Conservation (phyloP, 2,888 invertebrate species). For the Ptychoptera contaminata region DNA sequence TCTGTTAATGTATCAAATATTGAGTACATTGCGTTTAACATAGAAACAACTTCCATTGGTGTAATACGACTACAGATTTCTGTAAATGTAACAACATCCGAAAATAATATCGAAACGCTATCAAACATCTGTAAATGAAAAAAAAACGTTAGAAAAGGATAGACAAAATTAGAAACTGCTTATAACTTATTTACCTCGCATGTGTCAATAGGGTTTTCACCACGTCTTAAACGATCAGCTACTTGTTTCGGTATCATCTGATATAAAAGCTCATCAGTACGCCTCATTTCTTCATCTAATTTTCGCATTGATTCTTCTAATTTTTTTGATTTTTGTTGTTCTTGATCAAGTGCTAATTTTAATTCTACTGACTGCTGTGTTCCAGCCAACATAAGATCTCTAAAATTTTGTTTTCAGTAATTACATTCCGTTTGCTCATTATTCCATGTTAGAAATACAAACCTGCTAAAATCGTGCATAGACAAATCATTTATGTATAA, state of each 20-base stretch:
- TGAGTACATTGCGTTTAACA: constrained; percentile 97
- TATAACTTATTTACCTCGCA: constrained; percentile 58
- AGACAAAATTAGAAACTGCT: neutral
- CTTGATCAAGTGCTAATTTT: constrained; percentile 88
- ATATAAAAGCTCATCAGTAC: constrained; percentile 88
- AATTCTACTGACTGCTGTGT: constrained; percentile 95
- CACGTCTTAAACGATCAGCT: constrained; percentile 79
- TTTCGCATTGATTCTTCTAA: constrained; percentile 93
- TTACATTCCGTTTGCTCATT: neutral
- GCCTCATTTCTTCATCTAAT: constrained; percentile 86
- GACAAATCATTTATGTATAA: constrained; percentile 95
- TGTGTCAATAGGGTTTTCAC: constrained; percentile 92
- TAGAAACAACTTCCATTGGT: constrained; percentile 94
- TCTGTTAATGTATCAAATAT: constrained; percentile 90
- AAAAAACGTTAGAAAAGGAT: constrained; percentile 6
- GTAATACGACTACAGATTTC: constrained; percentile 91
- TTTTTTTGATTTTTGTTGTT: constrained; percentile 91
- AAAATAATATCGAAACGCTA: constrained; percentile 89
- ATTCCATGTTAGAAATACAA: constrained; percentile 13
- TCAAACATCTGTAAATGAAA: constrained; percentile 86
- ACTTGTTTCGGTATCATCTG: constrained; percentile 99
- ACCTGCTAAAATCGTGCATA: constrained; percentile 98
- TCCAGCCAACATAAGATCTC: constrained; percentile 88
- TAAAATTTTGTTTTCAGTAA: constrained; percentile 19
- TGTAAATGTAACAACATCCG: constrained; percentile 95